phyloP scores from a whole-genome alignment of 2,797 vertebrate species.

The Xerus rutilus region DNA sequence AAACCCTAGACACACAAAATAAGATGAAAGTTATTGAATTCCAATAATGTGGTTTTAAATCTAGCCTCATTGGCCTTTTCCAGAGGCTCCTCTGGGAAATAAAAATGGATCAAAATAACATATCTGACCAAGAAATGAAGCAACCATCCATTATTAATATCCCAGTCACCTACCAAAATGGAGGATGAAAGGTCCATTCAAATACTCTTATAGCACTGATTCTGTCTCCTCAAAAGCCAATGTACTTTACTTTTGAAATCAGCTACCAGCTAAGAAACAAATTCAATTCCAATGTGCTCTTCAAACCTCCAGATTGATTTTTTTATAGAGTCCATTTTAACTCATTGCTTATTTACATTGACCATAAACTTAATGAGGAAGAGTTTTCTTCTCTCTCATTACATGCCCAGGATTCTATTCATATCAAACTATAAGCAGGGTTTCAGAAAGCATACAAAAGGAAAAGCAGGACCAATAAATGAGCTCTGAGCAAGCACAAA shows the following conservation, averaged over 20 bases:
- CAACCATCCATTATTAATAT: slow-evolving; percentile 63
- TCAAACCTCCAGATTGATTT: slow-evolving; percentile 60
- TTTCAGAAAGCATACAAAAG: slow-evolving; percentile 56
- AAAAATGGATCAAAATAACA: slow-evolving; percentile 73
- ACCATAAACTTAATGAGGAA: slow-evolving; percentile 48
- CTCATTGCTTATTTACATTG: slow-evolving; percentile 52
- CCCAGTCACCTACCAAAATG: slow-evolving; percentile 49
- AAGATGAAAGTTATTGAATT: slow-evolving; percentile 70
- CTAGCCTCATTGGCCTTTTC: slow-evolving; percentile 64
- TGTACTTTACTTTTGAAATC: slow-evolving; percentile 56
- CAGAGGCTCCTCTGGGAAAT: slow-evolving; percentile 72
- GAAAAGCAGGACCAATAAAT: slow-evolving; percentile 41
- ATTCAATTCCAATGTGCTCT: slow-evolving; percentile 42
- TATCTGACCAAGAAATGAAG: slow-evolving; percentile 54
- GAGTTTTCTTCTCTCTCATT: slow-evolving; percentile 42
- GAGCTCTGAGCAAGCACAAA: slow-evolving; percentile 14
- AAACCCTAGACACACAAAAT: slow-evolving; percentile 69
- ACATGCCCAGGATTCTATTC: slow-evolving; percentile 25
- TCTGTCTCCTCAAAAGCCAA: slow-evolving; percentile 9
- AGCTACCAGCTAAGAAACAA: slow-evolving; percentile 59
- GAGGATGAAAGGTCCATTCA: slow-evolving; percentile 23
- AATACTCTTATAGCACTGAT: slow-evolving; percentile 57
- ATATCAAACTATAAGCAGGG: not conserved
- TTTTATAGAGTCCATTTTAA: slow-evolving; percentile 55
- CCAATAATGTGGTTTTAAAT: slow-evolving; percentile 79